These are phyloP conservation scores for Mormoops blainvillei DNA, from an alignment of 2,113 vertebrate genomes.

Conservation along the genomic window DNA sequence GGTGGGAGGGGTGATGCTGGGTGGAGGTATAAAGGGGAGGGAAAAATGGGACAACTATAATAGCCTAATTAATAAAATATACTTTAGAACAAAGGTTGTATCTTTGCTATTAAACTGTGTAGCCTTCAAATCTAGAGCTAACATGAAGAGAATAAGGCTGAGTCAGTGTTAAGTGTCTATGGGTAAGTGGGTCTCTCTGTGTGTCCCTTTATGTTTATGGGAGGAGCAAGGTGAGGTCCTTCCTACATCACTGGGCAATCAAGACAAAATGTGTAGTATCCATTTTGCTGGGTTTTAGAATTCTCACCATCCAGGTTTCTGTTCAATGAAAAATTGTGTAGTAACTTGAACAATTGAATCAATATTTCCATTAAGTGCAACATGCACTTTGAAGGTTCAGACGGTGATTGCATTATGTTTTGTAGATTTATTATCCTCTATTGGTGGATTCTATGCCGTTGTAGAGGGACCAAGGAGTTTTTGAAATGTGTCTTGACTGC, in stretches of 20 bases:
- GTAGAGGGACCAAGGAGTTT: neutral
- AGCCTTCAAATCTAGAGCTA: neutral
- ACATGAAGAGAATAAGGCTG: neutral
- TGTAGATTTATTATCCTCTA: neutral
- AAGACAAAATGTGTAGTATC: neutral
- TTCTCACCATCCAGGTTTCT: neutral
- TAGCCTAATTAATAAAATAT: no score
- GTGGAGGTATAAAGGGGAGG: no score
- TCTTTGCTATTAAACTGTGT: neutral
- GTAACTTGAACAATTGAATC: slow-evolving; percentile 54
- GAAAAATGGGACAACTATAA: neutral
- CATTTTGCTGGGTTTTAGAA: neutral
- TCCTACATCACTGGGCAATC: neutral
- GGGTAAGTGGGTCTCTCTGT: neutral
- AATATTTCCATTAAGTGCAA: slow-evolving; percentile 66
- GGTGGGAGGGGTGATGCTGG: no score
- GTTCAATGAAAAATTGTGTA: slow-evolving; percentile 30
- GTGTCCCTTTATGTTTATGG: neutral
- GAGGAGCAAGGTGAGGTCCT: neutral
- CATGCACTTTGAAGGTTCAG: slow-evolving; percentile 41
- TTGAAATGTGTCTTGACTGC: neutral
- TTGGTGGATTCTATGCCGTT: neutral
- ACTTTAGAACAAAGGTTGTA: neutral
- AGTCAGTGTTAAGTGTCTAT: neutral
- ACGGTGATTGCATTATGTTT: slow-evolving; percentile 32